A percentile compares a stretch with the other conserved stretches of the same genome.
Evolutionary conservation across 2,113 vertebrate species (phyloP).

Genomic region (Scomber scombrus): DNA sequence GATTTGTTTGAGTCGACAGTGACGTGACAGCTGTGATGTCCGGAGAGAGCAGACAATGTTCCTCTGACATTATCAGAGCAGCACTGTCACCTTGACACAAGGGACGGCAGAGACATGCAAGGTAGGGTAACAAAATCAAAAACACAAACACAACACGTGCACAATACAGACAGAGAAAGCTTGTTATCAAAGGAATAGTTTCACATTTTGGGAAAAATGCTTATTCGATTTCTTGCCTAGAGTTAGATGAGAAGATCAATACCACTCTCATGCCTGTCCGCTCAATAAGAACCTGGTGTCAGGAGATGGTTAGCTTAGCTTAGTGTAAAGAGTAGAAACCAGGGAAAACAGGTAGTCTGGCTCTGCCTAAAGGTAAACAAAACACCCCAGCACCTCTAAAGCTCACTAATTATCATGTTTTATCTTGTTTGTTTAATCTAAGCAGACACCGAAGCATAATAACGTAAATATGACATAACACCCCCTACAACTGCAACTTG

Average conservation of each 20-base stretch:
- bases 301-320: not conserved
- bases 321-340: too few species aligned
- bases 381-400: not conserved
- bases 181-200: not conserved
- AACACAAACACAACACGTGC: slow-evolving; percentile 4
- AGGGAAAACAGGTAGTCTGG: not conserved
- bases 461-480: too few species aligned
- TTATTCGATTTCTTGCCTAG: not conserved
- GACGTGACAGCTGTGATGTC: slow-evolving; percentile 73
- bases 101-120: slow-evolving; percentile 9
- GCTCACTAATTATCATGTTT: too few species aligned
- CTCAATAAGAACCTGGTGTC: not conserved
- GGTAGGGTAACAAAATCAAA: slow-evolving; percentile 1
- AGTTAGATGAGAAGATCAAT: not conserved
- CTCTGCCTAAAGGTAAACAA: not conserved
- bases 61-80: slow-evolving; percentile 66
- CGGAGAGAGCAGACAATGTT: slow-evolving; percentile 48
- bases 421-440: too few species aligned
- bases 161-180: not conserved
- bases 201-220: not conserved
- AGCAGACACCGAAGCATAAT: too few species aligned
- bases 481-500: too few species aligned
- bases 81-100: slow-evolving; percentile 58
- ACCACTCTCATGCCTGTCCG: not conserved
- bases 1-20: slow-evolving; percentile 53